Evolutionary conservation across 2,888 invertebrate species (phyloP), one percentile per base, ranked within the genome.

Genomic region (Xylophagus ater): DNA sequence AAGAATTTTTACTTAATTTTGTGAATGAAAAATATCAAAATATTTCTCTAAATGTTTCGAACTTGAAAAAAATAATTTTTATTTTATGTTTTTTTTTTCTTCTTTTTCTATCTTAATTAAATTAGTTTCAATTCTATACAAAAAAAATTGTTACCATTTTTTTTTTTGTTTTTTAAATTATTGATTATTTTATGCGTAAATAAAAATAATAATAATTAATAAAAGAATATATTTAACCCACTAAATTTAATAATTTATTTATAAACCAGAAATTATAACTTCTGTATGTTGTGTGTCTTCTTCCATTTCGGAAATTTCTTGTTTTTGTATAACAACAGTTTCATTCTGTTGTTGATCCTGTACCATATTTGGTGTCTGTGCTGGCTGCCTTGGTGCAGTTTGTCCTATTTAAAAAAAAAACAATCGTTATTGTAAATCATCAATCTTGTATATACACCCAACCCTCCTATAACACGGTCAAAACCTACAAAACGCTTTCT

Each of bases 311-410:
- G 59, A 54, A 17, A 61, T 48, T 49, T 64, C 64, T 37, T 62
- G 60, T 43, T 64, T 64, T 32, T 64, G 62, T 41, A 63, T 59
- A 28, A 60, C 55, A 42, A 58, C 54, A 7, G 56, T 53, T 45
- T 49, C 50, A 10, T 48, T 37, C 36, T 51, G 52, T 41, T 47
- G 47, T 46, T 47, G 51, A 9, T 47, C 33, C 37, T 52, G 53
- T 5, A 54, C 47, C 8, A 34, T 28, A 17, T 33, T 15, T 39
- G 47, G 41, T 40, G 21, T 35, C 28, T 17, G 53, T 49, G 49
- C 58, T 50, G 53, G 72, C 57, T 67, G 75, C 50, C 62, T 68
- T 50, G 64, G 74, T 28, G 62, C 65, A 4, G 64, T 65, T 50
- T 65, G 64, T 3, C 64, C 56, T 55, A 29, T 40, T 42, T 37